Evolutionary conservation across 92 coral and sea anemone species (phyloP).

Genomic region (Metridium senile): DNA sequence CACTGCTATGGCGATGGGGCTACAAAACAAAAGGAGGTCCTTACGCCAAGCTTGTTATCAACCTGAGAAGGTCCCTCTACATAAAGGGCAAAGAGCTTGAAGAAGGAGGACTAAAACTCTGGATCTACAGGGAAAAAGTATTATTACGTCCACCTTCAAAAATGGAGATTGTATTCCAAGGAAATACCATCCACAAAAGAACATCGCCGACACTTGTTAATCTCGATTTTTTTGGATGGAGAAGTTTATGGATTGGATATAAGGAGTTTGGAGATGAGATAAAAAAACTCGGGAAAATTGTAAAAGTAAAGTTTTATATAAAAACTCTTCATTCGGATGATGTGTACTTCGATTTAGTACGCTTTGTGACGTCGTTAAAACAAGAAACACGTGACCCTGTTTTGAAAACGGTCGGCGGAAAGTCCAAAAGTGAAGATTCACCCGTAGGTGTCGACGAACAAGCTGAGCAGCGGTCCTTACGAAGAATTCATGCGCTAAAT

Average conservation of each 20-base stretch:
- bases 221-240: slow-evolving; percentile 36
- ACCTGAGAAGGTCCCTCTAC: neutral
- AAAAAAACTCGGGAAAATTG: neutral
- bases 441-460: slow-evolving; percentile 14
- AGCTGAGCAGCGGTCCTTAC: slow-evolving; percentile 13
- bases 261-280: slow-evolving; percentile 9
- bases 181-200: neutral
- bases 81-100: slow-evolving; percentile 15
- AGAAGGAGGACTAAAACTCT: slow-evolving; percentile 55
- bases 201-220: slow-evolving; percentile 9
- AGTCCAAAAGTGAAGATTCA: neutral
- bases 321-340: neutral
- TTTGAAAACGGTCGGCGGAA: neutral
- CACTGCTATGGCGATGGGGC: slow-evolving; percentile 20
- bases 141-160: neutral
- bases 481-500: slow-evolving; percentile 5
- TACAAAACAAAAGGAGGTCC: neutral
- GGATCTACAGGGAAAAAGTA: slow-evolving; percentile 51
- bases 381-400: slow-evolving; percentile 28
- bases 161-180: slow-evolving; percentile 16
- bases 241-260: slow-evolving; percentile 36
- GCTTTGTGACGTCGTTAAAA: slow-evolving; percentile 6
- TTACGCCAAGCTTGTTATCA: neutral
- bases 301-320: slow-evolving; percentile 6
- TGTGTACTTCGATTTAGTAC: slow-evolving; percentile 15